These are phyloP conservation scores for Ivindomyrus marchei DNA, from an alignment of 2,113 vertebrate species.

Conservation along the genomic window DNA sequence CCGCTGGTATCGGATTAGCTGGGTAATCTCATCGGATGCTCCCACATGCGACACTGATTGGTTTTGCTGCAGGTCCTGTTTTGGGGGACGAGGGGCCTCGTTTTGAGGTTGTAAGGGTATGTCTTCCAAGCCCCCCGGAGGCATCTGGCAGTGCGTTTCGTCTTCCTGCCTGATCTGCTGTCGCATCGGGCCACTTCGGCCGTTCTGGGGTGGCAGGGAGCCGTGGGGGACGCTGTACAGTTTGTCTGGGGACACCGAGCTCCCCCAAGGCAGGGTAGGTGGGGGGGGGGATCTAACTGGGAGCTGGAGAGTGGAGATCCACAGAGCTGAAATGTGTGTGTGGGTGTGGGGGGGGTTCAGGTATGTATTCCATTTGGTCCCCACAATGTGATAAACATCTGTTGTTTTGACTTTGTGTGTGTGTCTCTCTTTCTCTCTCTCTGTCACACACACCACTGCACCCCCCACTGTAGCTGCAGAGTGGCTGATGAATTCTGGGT, in stretches of 20 bases:
- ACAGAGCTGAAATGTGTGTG: too few species aligned
- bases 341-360: not conserved
- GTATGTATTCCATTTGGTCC: not conserved
- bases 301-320: not conserved
- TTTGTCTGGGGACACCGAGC: not conserved
- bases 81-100: conserved; percentile 31
- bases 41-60: conserved; percentile 58
- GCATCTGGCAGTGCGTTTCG: conserved; percentile 26
- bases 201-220: not conserved
- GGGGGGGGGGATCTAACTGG: not conserved
- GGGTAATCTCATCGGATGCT: conserved; percentile 47
- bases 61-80: conserved; percentile 53
- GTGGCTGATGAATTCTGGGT: not conserved
- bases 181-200: not conserved
- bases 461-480: not conserved
- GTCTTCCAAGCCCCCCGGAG: conserved; percentile 8
- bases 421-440: too few species aligned
- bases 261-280: not conserved
- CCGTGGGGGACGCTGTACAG: not conserved
- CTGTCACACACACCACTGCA: not conserved
- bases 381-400: too few species aligned
- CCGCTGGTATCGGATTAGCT: conserved; percentile 39
- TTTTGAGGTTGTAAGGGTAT: conserved; percentile 27
- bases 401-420: too few species aligned
- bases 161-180: not conserved